Evolutionary conservation across 2,113 vertebrate species (phyloP), one percentile per base, ranked within the genome.

Genomic region (Carassius auratus): DNA sequence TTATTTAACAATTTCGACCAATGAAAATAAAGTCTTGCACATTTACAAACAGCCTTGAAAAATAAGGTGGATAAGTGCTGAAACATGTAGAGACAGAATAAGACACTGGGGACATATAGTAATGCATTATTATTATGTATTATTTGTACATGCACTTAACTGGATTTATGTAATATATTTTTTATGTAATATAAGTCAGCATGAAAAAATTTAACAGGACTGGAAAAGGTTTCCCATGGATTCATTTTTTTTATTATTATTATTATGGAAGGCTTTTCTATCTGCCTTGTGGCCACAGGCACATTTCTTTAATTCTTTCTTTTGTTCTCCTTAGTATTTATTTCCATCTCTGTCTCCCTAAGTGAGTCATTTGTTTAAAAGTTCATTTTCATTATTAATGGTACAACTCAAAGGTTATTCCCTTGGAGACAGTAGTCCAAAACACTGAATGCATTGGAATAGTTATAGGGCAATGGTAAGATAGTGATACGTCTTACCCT

Each of bases 281-380:
- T 52, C 10, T 21, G 7, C 48, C 78, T 55, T 45, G 0, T 66
- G 61, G 71, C 13, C 23, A 71, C 68, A 71, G 68, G 68, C 68
- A 71, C 36, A 75, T 86, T 86, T 68, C 76, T 30, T 79, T 55
- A 19, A 59, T 59, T 59, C 57, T 30, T 36, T 36, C 9, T 8
- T 9, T 82, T 13, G 33, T 5, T 71, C 9, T 50, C 33, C n/a
- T 79, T 33, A 7, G 36, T 76, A 52, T n/a, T 74, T 81, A 75
- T 71, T 71, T 62, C 55, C n/a, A 14, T 79, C 66, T 75, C 61
- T 62, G n/a, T 45, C 42, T 64, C 73, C 71, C 83, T 45, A 23
- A 66, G 79, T 86, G 84, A 62, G 36, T 83, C 74, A 79, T 86
- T 88, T 74, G 84, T 79, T 81, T 83, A 80, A 73, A 77, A 38